A percentile compares a stretch with the other conserved stretches of the same genome.
Evolutionary conservation across 2,797 vertebrate species (phyloP).

Genomic region (Pempheris klunzingeri): DNA sequence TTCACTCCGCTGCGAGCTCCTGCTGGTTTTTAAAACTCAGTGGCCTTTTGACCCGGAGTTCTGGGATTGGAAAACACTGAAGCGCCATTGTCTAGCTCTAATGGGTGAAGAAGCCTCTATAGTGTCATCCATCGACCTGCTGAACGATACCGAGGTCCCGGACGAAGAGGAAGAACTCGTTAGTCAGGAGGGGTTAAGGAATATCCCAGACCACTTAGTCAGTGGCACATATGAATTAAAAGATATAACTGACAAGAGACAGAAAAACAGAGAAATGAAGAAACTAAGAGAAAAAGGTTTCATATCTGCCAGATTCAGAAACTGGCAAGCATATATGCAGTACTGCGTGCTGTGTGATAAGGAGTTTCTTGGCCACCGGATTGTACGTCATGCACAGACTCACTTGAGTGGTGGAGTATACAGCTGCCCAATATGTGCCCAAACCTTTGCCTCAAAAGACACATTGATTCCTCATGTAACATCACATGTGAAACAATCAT

Average conservation of each 20-base stretch:
- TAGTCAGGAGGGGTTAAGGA: slow-evolving; percentile 82
- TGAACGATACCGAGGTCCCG: slow-evolving; percentile 93
- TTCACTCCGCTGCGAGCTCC: slow-evolving; percentile 95
- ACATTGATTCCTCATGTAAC: slow-evolving; percentile 95
- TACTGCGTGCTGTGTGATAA: slow-evolving; percentile 98
- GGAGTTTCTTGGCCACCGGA: slow-evolving; percentile 97
- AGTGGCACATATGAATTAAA: slow-evolving; percentile 88
- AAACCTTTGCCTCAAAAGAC: slow-evolving; percentile 94
- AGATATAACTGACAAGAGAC: slow-evolving; percentile 87
- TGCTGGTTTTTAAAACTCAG: slow-evolving; percentile 96
- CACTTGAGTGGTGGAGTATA: slow-evolving; percentile 93
- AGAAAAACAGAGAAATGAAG: slow-evolving; percentile 94
- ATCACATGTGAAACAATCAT: slow-evolving; percentile 95
- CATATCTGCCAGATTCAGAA: slow-evolving; percentile 94
- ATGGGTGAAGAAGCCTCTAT: slow-evolving; percentile 99
- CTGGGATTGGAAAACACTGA: slow-evolving; percentile 99
- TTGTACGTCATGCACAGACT: slow-evolving; percentile 96
- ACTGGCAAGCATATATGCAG: slow-evolving; percentile 99
- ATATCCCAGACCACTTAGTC: slow-evolving; percentile 84
- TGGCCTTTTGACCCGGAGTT: slow-evolving; percentile 99
- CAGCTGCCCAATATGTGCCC: slow-evolving; percentile 95
- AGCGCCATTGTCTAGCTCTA: slow-evolving; percentile 94
- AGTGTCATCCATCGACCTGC: slow-evolving; percentile 95
- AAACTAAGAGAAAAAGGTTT: slow-evolving; percentile 94
- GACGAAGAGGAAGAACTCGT: slow-evolving; percentile 87